A percentile compares a stretch with the other conserved stretches of the same genome.
These are phyloP conservation scores for Columba janthina DNA, from an alignment of 2,113 vertebrate genomes.

Conservation along the genomic window DNA sequence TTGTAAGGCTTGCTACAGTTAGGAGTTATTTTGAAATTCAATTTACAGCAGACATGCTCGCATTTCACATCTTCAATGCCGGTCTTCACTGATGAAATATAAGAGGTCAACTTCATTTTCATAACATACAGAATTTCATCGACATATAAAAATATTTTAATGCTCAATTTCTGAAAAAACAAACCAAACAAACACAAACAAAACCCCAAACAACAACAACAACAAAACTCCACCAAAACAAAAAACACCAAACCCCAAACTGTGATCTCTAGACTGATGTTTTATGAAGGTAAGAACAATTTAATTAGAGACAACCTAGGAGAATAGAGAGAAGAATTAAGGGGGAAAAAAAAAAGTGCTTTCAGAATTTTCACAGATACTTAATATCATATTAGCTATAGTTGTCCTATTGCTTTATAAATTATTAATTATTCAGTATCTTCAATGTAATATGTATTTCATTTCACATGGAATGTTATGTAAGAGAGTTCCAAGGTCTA, in stretches of 20 bases:
- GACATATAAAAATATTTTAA: accelerated
- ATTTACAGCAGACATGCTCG: background rate
- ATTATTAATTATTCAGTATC: accelerated
- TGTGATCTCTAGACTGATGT: background rate
- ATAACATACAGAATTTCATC: accelerated
- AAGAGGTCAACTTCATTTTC: accelerated
- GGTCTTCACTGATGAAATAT: accelerated
- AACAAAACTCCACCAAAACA: too few species aligned
- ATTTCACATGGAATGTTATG: accelerated
- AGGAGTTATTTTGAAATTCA: background rate
- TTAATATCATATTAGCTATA: accelerated
- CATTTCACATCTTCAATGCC: accelerated
- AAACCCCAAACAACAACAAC: too few species aligned
- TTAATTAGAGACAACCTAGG: background rate
- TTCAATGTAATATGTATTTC: accelerated
- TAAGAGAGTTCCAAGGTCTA: accelerated
- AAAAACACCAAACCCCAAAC: accelerated
- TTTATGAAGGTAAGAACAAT: background rate
- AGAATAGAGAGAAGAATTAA: accelerated
- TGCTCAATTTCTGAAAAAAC: background rate
- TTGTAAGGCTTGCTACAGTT: background rate
- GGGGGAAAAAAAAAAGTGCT: background rate
- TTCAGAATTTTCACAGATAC: accelerated
- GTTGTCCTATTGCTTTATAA: accelerated
- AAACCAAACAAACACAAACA: too few species aligned